A percentile compares a stretch with the other conserved stretches of the same genome.
Evolutionary conservation across 2,888 invertebrate genomes (phyloP).

Genomic region (Mesochorus sp.): DNA sequence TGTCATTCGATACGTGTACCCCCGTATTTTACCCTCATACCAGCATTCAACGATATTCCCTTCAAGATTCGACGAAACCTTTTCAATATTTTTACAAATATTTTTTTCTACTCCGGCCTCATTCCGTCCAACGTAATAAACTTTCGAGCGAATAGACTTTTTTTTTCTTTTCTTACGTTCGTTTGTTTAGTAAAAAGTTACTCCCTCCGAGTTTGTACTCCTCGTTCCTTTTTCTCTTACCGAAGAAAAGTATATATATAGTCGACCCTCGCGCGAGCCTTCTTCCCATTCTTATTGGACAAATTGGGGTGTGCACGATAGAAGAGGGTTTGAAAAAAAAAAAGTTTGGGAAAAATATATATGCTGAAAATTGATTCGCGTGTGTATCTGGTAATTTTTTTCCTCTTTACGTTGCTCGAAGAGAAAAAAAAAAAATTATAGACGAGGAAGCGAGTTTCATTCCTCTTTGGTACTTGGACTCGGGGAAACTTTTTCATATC

Average conservation of each 20-base stretch:
- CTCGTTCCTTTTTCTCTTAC: neutral
- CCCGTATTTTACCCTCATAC: neutral
- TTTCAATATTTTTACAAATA: too few relatives aligned
- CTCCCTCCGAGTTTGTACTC: neutral
- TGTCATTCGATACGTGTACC: slow-evolving; percentile 7
- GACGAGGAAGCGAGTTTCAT: slow-evolving; percentile 1
- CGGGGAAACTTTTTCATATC: slow-evolving; percentile 22
- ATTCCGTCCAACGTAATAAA: slow-evolving; percentile 21
- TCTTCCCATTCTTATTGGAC: neutral
- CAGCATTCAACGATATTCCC: too few relatives aligned
- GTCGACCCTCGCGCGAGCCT: neutral
- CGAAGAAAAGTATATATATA: neutral
- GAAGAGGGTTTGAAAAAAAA: too few relatives aligned
- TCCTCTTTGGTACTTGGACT: neutral
- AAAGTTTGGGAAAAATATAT: too few relatives aligned
- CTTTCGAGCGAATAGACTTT: neutral
- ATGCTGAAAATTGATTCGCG: too few relatives aligned
- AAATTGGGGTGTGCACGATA: slow-evolving; percentile 1
- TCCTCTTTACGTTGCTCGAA: neutral
- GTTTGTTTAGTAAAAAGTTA: slow-evolving; percentile 22
- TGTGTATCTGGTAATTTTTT: slow-evolving; percentile 1
- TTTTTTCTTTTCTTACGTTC: too few relatives aligned
- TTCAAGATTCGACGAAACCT: too few relatives aligned
- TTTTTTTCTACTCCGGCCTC: neutral
- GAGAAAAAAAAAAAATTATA: slow-evolving; percentile 2